Evolutionary conservation across 2,113 vertebrate species (phyloP).

Genomic region (Oncorhynchus tshawytscha): DNA sequence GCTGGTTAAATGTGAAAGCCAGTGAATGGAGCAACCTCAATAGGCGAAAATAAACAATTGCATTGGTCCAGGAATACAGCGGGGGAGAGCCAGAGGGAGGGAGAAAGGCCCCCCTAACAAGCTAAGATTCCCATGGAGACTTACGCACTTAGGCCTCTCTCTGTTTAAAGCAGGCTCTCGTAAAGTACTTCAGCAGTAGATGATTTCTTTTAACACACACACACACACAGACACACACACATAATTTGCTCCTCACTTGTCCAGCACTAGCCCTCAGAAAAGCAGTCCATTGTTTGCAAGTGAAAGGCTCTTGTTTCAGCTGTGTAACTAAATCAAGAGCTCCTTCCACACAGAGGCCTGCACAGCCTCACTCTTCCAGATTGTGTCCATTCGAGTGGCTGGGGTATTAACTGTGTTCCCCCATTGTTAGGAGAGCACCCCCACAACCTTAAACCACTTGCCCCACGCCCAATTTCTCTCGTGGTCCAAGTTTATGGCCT

Average conservation of each 20-base stretch:
- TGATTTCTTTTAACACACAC: slow-evolving; percentile 58
- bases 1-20: slow-evolving; percentile 72
- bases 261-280: slow-evolving; percentile 54
- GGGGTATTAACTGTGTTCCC: slow-evolving; percentile 40
- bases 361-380: slow-evolving; percentile 34
- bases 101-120: slow-evolving; percentile 57
- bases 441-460: background rate
- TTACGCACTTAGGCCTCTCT: slow-evolving; percentile 53
- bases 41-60: slow-evolving; percentile 77
- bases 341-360: slow-evolving; percentile 45
- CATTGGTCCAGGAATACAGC: slow-evolving; percentile 68
- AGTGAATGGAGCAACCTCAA: slow-evolving; percentile 73
- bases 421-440: slow-evolving; percentile 35
- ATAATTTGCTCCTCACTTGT: slow-evolving; percentile 68
- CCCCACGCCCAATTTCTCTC: slow-evolving; percentile 26
- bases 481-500: slow-evolving; percentile 23
- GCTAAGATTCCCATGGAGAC: slow-evolving; percentile 72
- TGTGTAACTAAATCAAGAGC: slow-evolving; percentile 67
- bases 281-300: slow-evolving; percentile 56
- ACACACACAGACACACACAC: slow-evolving; percentile 30
- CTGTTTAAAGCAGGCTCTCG: slow-evolving; percentile 65
- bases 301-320: slow-evolving; percentile 69
- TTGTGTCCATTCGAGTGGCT: slow-evolving; percentile 47
- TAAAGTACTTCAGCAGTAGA: slow-evolving; percentile 66
- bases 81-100: slow-evolving; percentile 62